Base-by-base conservation (phyloP, 2,797 vertebrate species). In the Takifugu rubripes region DNA sequence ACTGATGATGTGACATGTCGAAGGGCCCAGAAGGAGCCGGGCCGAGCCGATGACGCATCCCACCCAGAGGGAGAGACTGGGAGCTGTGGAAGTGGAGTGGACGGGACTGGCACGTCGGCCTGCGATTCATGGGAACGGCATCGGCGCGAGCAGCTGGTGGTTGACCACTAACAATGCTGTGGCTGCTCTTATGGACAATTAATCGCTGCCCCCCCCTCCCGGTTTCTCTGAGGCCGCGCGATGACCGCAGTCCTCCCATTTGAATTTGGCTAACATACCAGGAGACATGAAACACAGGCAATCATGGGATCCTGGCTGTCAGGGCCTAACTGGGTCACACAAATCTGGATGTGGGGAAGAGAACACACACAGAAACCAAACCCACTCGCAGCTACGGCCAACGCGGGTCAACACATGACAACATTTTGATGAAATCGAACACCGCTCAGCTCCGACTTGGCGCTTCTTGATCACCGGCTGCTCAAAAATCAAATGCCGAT, bases 161-260 rank as follows among this genome's bases (percentile, higher is more conserved):
- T 89, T 78, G 70, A 88, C 90, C 90, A 86, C 89, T 89, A 91
- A 92, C 81, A 82, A 88, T 84, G 80, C 78, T 90, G 89, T 49
- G 89, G 90, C 79, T 82, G 77, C 76, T 81, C 84, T 83, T 82
- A 88, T 86, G 86, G 86, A 84, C 89, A 88, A 90, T 91, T 91
- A 86, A 89, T 91, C 81, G 82, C 83, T 84, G 77, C 75, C n/a
- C 44, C 44, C 44, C 16, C 16, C 44, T 15, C 9, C n/a, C 43
- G 58, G 61, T 66, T 52, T 52, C 61, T 64, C 78, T 59, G 75
- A 78, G 75, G 70, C 70, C 24, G 51, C 29, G 5, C 17, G 68
- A 74, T 75, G 81, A 85, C 79, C 84, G 75, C 78, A 82, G 64
- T 52, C 66, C 58, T 81, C 74, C 74, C 82, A 56, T 64, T 72